Conservation (phyloP, 2,888 invertebrate genomes). For the Monoplex corrugatus region DNA sequence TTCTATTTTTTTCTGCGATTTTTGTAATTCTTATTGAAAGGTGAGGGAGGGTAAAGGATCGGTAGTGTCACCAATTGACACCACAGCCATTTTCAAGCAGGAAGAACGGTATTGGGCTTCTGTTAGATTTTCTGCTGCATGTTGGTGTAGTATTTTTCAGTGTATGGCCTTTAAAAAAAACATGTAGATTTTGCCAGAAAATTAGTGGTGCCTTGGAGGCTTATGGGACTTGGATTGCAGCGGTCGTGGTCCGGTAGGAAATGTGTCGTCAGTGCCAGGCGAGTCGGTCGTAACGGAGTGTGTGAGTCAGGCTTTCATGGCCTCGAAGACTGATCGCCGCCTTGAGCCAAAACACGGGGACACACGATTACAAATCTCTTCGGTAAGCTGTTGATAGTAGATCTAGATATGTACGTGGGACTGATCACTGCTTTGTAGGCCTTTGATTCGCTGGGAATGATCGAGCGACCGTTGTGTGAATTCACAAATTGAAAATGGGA, state of each 20-base stretch:
- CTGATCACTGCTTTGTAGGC: no score
- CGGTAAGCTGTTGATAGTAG: no score
- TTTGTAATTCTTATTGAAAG: no score
- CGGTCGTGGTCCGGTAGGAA: conserved; percentile 1
- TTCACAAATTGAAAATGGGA: conserved; percentile 24
- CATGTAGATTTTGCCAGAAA: background rate
- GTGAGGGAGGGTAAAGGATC: conserved; percentile 57
- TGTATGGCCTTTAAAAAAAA: background rate
- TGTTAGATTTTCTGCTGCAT: background rate
- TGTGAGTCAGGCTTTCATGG: conserved; percentile 31
- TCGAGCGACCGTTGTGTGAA: no score
- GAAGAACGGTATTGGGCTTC: conserved; percentile 19
- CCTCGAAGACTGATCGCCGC: background rate
- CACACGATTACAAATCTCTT: no score
- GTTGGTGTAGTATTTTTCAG: background rate
- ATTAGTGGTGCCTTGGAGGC: background rate
- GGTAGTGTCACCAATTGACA: conserved; percentile 57
- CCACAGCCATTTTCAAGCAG: conserved; percentile 61
- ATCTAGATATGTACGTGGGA: no score
- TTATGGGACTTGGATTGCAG: background rate
- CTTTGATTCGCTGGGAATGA: no score
- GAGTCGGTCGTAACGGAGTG: background rate
- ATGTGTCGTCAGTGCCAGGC: conserved; percentile 16
- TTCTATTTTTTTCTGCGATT: no score
- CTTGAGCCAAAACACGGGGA: no score